Evolutionary conservation across 2,113 vertebrate genomes (phyloP), one percentile per base, ranked within the genome.

Genomic region (Callithrix jacchus): DNA sequence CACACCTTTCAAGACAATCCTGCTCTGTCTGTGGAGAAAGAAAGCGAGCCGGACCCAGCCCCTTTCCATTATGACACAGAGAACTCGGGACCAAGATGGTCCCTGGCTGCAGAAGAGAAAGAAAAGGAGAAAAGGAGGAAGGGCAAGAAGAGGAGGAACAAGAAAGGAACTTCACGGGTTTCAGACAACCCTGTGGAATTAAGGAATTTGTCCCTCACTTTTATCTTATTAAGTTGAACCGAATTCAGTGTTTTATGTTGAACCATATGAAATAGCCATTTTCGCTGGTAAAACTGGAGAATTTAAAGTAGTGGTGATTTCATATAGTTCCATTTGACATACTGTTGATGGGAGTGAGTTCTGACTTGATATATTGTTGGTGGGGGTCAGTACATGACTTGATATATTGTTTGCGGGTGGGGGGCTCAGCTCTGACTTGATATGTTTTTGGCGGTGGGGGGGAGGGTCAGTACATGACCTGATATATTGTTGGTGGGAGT

Each of bases 61-160:
- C 30, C 47, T 30, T 25, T 17, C 35, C n/a, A 8, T 1, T 2
- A 8, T 5, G 3, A 20, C 2, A 5, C 0, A 0, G 13, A 30
- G 9, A 70, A 64, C 27, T 23, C 11, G 8, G 35, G 23, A 23
- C 21, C 12, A 8, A 64, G 27, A 37, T 0, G 2, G 1, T 11
- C 14, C 18, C 14, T 14, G 14, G 13, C 25, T 12, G 83, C 20
- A 9, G 18, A 77, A 81, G 45, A 37, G 32, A 66, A 49, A 49
- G 68, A 58, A 49, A 64, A 83, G 7, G 2, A 25, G 49, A 74
- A 79, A 37, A 47, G 13, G 32, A 6, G 3, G 20, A 7, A n/a
- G n/a, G n/a, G n/a, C n/a, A n/a, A 25, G 49, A 74, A 79, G 32
- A 47, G 13, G 32, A 6, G 3, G 20, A 7, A n/a, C 13, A 21